Evolutionary conservation across 2,888 invertebrate genomes (phyloP).

Genomic region (Sepiola atlantica): DNA sequence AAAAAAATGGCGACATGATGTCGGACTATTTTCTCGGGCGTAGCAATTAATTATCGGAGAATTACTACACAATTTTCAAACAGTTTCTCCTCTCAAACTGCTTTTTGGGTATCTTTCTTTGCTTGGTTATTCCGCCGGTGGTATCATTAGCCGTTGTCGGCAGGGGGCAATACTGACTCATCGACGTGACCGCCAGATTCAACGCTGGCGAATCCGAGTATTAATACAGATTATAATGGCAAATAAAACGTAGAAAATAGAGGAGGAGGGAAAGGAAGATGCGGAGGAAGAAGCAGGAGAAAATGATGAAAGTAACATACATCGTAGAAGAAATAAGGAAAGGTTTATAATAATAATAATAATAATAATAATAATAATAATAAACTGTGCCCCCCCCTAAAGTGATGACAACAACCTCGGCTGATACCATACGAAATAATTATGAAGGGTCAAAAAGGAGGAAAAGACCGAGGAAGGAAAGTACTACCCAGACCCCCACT

Average conservation of each 20-base stretch:
- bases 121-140: neutral
- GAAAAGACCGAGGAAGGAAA: too few relatives aligned
- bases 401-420: too few relatives aligned
- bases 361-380: neutral
- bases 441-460: too few relatives aligned
- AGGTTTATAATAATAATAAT: neutral
- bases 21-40: conserved; percentile 5
- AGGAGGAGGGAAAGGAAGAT: neutral
- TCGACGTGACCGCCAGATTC: neutral
- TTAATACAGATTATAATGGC: neutral
- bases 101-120: neutral
- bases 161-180: neutral
- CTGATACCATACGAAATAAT: too few relatives aligned
- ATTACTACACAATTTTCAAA: neutral
- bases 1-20: neutral
- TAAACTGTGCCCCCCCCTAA: too few relatives aligned
- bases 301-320: neutral
- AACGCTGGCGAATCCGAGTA: neutral
- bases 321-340: neutral
- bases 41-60: conserved; percentile 1
- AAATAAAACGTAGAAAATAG: neutral
- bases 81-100: neutral
- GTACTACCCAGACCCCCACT: too few relatives aligned
- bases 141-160: neutral
- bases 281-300: neutral